phyloP scores from a whole-genome alignment of 2,113 vertebrate species.

The Charadrius vociferus region DNA sequence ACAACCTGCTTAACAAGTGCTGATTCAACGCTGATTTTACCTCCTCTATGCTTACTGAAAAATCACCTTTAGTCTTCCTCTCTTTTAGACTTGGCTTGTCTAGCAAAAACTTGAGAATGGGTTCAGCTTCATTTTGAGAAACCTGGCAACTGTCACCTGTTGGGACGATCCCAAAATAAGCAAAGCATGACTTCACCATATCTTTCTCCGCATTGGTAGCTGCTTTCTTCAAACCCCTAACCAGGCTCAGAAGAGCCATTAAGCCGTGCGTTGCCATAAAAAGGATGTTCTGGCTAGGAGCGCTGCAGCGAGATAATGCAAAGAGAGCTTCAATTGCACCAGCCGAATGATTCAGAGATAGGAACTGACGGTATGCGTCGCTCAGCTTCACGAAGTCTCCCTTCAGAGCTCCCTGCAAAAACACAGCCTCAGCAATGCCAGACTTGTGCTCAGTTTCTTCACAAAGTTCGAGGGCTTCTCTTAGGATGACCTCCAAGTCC shows the following conservation, averaged over 20 bases:
- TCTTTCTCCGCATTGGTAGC: constrained; percentile 78
- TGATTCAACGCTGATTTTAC: constrained; percentile 71
- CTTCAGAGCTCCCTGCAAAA: constrained; percentile 70
- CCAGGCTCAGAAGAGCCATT: constrained; percentile 70
- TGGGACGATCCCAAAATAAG: constrained; percentile 79
- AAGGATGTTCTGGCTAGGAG: constrained; percentile 29
- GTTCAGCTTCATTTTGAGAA: constrained; percentile 73
- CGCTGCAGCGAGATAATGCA: neutral
- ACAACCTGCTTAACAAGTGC: constrained; percentile 74
- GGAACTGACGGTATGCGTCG: constrained; percentile 50
- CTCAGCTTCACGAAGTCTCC: constrained; percentile 62
- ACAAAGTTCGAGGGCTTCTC: constrained; percentile 71
- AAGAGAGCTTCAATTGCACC: constrained; percentile 77
- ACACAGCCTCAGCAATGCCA: constrained; percentile 73
- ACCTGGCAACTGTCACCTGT: constrained; percentile 70
- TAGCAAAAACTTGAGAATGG: constrained; percentile 62
- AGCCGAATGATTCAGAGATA: constrained; percentile 68
- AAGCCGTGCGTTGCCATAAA: constrained; percentile 51
- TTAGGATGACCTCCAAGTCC: constrained; percentile 27
- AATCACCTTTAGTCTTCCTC: constrained; percentile 64
- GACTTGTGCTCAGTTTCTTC: constrained; percentile 54
- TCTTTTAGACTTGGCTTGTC: constrained; percentile 53
- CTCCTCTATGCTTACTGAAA: constrained; percentile 60
- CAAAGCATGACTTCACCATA: constrained; percentile 81
- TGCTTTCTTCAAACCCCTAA: constrained; percentile 67